Evolutionary conservation across 2,888 invertebrate genomes (phyloP).

Genomic region (Caenorhabditis afra): DNA sequence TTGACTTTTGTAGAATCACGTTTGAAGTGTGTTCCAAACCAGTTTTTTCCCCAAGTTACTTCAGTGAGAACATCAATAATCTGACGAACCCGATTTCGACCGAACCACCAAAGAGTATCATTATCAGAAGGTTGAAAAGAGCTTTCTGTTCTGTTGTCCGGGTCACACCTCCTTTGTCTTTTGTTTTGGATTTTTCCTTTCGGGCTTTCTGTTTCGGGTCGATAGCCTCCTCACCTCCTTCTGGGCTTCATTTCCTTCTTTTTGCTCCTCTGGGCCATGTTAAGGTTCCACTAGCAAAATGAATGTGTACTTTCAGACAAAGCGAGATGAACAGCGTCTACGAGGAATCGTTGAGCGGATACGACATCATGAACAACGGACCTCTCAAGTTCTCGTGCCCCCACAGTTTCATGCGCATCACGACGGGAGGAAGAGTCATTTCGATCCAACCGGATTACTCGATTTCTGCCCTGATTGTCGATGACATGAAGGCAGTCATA

Average conservation of each 20-base stretch:
- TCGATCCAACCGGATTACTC: conserved; percentile 60
- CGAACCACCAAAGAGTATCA: conserved; percentile 50
- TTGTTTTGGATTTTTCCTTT: neutral
- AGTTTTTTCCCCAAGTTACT: conserved; percentile 10
- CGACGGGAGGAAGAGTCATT: conserved; percentile 59
- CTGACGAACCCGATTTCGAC: conserved; percentile 2
- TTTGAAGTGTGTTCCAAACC: too few species aligned
- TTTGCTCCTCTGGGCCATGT: neutral
- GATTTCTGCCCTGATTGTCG: conserved; percentile 49
- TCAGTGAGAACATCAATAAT: conserved; percentile 38
- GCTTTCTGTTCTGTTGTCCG: neutral
- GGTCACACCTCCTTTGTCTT: neutral
- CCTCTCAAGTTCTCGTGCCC: conserved; percentile 60
- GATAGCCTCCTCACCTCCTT: neutral
- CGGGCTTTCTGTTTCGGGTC: neutral
- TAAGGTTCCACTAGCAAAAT: neutral
- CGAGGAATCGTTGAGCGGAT: conserved; percentile 47
- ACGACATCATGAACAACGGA: conserved; percentile 57
- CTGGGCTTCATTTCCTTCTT: conserved; percentile 5
- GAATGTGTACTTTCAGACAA: conserved; percentile 58
- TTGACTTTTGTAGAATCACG: neutral
- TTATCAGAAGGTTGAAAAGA: conserved; percentile 33
- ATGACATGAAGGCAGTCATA: conserved; percentile 58
- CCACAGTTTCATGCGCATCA: conserved; percentile 61
- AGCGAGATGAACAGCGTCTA: conserved; percentile 67